A percentile compares a stretch with the other conserved stretches of the same genome.
Conservation (phyloP, 2,888 invertebrate genomes). For the Netelia virgata region DNA sequence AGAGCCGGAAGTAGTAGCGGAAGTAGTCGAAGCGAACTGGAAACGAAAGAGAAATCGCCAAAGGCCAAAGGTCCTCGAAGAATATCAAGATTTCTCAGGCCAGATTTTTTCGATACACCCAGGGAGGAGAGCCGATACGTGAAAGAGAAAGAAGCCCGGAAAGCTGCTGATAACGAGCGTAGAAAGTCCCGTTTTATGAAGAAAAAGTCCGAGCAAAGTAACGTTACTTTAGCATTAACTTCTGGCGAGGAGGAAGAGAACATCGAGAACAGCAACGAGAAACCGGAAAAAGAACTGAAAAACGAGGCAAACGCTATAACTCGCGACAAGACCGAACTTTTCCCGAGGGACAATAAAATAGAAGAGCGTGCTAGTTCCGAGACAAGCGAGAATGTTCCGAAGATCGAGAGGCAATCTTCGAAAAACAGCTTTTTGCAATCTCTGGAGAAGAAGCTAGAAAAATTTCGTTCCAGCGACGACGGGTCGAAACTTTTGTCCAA, state of each 20-base stretch:
- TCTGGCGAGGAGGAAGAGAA: constrained; percentile 77
- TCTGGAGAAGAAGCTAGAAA: constrained; percentile 88
- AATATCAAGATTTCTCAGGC: constrained; percentile 91
- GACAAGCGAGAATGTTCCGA: constrained; percentile 59
- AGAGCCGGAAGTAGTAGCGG: constrained; percentile 85
- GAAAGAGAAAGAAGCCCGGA: constrained; percentile 83
- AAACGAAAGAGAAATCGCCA: constrained; percentile 70
- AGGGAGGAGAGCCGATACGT: constrained; percentile 89
- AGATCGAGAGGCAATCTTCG: constrained; percentile 73
- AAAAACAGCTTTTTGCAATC: constrained; percentile 89
- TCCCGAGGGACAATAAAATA: constrained; percentile 67
- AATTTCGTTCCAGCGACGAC: constrained; percentile 81
- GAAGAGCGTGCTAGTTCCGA: constrained; percentile 22
- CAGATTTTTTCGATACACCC: constrained; percentile 91
- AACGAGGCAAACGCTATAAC: constrained; percentile 80
- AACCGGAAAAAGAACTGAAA: constrained; percentile 76
- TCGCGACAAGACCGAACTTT: constrained; percentile 72
- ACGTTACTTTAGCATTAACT: constrained; percentile 71
- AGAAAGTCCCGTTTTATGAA: constrained; percentile 89
- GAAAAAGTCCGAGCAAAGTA: constrained; percentile 87
- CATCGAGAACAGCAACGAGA: constrained; percentile 68
- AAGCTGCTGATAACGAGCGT: constrained; percentile 85
- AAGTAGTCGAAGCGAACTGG: constrained; percentile 76
- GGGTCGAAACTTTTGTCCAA: constrained; percentile 75
- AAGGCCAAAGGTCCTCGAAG: constrained; percentile 86